Evolutionary conservation across 2,888 invertebrate genomes (phyloP).

Genomic region (Leptinotarsa tumamoca): DNA sequence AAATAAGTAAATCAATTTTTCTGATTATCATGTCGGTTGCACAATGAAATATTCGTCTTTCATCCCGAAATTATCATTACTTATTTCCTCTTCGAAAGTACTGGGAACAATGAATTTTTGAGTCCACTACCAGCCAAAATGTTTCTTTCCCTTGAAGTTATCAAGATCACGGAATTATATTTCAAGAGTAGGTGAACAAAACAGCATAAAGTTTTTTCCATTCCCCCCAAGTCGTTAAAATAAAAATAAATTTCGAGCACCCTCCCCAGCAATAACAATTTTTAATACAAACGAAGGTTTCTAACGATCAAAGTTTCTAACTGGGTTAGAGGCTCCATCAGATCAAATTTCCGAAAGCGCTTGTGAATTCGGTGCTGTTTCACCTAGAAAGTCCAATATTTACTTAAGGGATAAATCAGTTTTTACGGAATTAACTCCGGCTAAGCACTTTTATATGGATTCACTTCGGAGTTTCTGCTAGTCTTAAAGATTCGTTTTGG

Average conservation of each 20-base stretch:
- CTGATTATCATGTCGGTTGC: too few relatives aligned
- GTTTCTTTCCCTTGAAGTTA: too few relatives aligned
- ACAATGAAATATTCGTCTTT: too few relatives aligned
- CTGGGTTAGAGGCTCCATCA: neutral
- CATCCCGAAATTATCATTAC: too few relatives aligned
- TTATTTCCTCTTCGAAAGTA: too few relatives aligned
- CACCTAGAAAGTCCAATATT: slow-evolving; percentile 22
- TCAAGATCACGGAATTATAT: neutral
- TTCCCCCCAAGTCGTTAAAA: neutral
- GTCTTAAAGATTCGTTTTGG: neutral
- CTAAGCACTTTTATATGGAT: slow-evolving; percentile 7
- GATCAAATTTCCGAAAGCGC: slow-evolving; percentile 7
- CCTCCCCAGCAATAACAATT: neutral
- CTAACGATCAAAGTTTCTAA: neutral
- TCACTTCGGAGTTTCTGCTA: neutral
- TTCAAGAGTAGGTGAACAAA: neutral
- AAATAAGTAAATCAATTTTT: too few relatives aligned
- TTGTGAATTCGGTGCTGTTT: neutral
- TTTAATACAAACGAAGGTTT: neutral
- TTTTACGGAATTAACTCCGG: neutral
- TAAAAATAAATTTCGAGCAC: neutral
- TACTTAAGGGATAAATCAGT: slow-evolving; percentile 6
- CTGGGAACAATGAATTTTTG: too few relatives aligned
- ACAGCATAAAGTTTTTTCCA: neutral
- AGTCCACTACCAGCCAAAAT: too few relatives aligned